Evolutionary conservation across 2,113 vertebrate species (phyloP), one percentile per base, ranked within the genome.

Genomic region (Otus sunia): DNA sequence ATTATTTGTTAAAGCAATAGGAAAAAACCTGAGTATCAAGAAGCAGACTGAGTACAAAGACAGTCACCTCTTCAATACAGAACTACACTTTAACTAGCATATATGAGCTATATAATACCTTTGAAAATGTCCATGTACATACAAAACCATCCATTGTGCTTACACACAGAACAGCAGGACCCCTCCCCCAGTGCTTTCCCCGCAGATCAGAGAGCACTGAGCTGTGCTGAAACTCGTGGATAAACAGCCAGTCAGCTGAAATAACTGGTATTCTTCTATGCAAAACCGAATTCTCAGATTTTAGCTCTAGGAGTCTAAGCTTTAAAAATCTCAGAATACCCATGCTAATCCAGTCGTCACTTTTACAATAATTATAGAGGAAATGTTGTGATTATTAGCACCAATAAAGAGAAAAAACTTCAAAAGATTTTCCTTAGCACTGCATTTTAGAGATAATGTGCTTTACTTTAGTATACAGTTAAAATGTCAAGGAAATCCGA

Each of bases 361-460:
- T 90, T 94, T 19, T 56, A 77, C 81, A 94, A 52, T 90, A 95
- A 95, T 92, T 94, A 78, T 0, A 80, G 73, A 82, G 88, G 49
- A 96, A 91, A 83, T 29, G 41, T 76, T 90, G 91, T 77, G 87
- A 95, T 94, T 94, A 88, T 79, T 87, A 97, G 90, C 81, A 91
- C 74, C 83, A 96, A 90, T 29, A 87, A 25, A 95, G 93, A 90
- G 69, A 55, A 91, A 91, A 88, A 95, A 92, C 93, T 97, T 95
- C 94, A 96, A 80, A 96, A 94, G 77, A 77, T 94, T 92, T 95
- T 80, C 94, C 80, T 91, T 43, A 94, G 89, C 74, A 34, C 84
- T 96, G 94, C 84, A 67, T 83, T 95, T 96, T 59, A 92, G 89
- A 95, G 96, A 96, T 95, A 97, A 94, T 69, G 71, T 83, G 55